Percentiles rank a stretch among this genome's conserved stretches.
These are phyloP conservation scores for Simalia tracyae DNA, from an alignment of 2,797 vertebrate genomes.

Conservation along the genomic window DNA sequence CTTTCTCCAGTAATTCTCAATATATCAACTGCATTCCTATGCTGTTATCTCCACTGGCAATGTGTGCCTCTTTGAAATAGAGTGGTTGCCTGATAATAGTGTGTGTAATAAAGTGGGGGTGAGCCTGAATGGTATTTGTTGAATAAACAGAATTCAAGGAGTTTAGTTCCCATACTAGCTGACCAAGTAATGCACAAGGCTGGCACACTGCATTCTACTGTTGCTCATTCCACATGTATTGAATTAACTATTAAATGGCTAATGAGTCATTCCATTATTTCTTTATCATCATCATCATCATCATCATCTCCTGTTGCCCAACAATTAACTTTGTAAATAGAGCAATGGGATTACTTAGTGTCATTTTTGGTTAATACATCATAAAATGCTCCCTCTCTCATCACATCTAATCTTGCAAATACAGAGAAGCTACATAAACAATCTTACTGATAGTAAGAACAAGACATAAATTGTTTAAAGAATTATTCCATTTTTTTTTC, in stretches of 20 bases:
- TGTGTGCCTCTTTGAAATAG: not conserved
- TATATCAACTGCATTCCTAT: not conserved
- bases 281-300: not conserved
- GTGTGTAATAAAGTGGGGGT: not conserved
- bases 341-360: slow-evolving; percentile 41
- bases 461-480: not conserved
- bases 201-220: not conserved
- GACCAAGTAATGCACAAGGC: not conserved
- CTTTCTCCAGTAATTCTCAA: not conserved
- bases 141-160: not conserved
- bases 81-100: not conserved
- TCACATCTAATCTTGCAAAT: slow-evolving; percentile 30
- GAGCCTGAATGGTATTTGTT: not conserved
- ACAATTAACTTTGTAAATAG: slow-evolving; percentile 9
- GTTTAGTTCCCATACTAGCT: not conserved
- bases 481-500: not conserved
- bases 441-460: not conserved
- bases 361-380: slow-evolving; percentile 57
- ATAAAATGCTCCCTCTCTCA: not conserved
- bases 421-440: not conserved
- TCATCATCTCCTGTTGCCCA: not conserved
- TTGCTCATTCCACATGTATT: not conserved
- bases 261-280: not conserved
- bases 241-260: not conserved
- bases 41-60: not conserved